Percentiles rank a stretch among this genome's conserved stretches.
Evolutionary conservation across 2,113 vertebrate genomes (phyloP).

Genomic region (Brachirus orientalis): DNA sequence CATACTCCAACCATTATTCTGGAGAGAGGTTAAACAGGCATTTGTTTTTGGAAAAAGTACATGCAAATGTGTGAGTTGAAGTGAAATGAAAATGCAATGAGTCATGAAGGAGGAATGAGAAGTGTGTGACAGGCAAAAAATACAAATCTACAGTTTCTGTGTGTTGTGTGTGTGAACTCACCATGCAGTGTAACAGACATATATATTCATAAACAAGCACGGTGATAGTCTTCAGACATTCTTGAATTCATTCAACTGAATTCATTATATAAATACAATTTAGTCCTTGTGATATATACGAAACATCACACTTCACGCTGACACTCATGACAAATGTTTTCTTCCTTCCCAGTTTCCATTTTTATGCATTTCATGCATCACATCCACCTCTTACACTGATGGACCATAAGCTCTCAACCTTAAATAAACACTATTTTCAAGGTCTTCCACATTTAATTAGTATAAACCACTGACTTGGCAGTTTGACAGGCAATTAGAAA

Average conservation of each 20-base stretch:
- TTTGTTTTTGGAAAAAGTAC: background rate
- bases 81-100: background rate
- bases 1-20: too few relatives aligned
- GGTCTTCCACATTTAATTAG: constrained; percentile 60
- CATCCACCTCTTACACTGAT: constrained; percentile 1
- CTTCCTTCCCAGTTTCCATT: constrained; percentile 3
- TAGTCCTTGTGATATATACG: background rate
- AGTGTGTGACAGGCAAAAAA: background rate
- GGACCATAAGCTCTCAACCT: constrained; percentile 26
- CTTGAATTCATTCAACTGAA: background rate
- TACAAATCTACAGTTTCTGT: background rate
- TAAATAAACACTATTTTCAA: constrained; percentile 54
- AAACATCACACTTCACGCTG: background rate
- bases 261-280: background rate
- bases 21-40: background rate
- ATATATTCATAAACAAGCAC: constrained; percentile 64
- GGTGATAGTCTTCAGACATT: constrained; percentile 60
- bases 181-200: constrained; percentile 56
- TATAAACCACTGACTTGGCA: constrained; percentile 44
- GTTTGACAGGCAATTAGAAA: constrained; percentile 58
- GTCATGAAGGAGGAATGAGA: background rate
- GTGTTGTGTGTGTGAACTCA: constrained; percentile 37
- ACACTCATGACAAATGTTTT: background rate
- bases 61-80: background rate
- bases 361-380: constrained; percentile 20